Conservation (phyloP, 2,888 invertebrate genomes). For the Endotricha flammealis region DNA sequence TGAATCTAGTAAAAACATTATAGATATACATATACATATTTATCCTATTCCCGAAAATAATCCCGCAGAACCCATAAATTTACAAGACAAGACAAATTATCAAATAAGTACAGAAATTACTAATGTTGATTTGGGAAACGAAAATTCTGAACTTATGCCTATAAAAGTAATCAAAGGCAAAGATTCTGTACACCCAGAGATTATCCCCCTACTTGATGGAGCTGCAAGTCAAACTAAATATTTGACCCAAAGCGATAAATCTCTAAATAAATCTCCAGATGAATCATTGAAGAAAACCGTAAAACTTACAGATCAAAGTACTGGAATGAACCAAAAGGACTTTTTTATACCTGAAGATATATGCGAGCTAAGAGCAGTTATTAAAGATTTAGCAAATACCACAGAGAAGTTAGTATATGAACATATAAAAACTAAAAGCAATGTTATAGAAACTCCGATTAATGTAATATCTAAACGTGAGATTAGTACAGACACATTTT, state of each 20-base stretch:
- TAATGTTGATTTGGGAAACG: no score
- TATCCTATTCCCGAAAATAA: constrained; percentile 27
- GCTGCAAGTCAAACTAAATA: constrained; percentile 45
- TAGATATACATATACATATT: constrained; percentile 50
- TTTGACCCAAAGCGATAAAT: constrained; percentile 31
- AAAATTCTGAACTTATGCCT: no score
- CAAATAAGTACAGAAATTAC: no score
- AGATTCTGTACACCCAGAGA: constrained; percentile 25
- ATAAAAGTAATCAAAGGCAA: not conserved
- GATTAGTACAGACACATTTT: no score
- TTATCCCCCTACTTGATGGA: constrained; percentile 50
- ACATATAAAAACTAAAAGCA: constrained; percentile 25
- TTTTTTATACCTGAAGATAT: constrained; percentile 45
- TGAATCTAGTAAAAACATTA: constrained; percentile 37
- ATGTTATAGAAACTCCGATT: constrained; percentile 8
- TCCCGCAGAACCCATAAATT: constrained; percentile 14
- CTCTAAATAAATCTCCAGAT: constrained; percentile 18
- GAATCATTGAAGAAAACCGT: no score
- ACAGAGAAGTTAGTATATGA: constrained; percentile 43
- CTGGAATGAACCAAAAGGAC: constrained; percentile 24
- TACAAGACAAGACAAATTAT: no score
- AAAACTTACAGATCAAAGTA: constrained; percentile 20
- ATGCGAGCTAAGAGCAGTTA: constrained; percentile 41
- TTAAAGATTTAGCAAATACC: constrained; percentile 41
- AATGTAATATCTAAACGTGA: no score